Evolutionary conservation across 2,888 invertebrate species (phyloP), one percentile per base, ranked within the genome.

Genomic region (Ectropis crepuscularia): DNA sequence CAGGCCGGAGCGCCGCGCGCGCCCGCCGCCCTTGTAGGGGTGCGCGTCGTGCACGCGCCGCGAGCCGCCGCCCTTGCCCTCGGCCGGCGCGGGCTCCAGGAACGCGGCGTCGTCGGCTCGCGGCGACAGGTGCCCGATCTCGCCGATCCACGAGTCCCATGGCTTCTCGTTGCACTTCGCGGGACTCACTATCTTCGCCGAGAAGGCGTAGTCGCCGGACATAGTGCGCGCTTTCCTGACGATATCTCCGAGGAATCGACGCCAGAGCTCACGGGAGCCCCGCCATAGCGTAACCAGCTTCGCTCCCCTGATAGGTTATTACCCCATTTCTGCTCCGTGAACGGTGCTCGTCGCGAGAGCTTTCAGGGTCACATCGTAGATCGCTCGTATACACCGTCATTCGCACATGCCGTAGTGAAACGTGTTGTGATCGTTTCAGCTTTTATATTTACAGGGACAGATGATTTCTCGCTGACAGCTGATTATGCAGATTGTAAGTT

Each of bases 381-480:
- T 74, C 68, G 74, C 69, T 81, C 77, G 79, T 83, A 87, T 83
- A 87, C 86, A 83, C 85, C 89, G 87, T 87, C 83, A 86, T 86
- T 85, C 79, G 81, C 81, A 82, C 79, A 80, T 77, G 75, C 77
- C 73, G 71, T 77, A 78, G 78, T 77, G 77, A 83, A 88, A 88
- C 83, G 86, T 88, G 87, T 89, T 90, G 83, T 89, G 90, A 87
- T 90, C 84, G 88, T 89, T 87, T 92, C 85, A 89, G 86, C 87
- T 90, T 90, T 91, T 88, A 89, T 92, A 92, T 92, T 92, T 92
- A 92, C 93, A 90, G 87, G 86, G 90, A 92, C 93, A 93, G 92
- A 92, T 93, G 93, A 93, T 93, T 89, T 90, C 87, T 93, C 90
- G 90, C 88, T 93, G 93, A 93, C 93, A 93, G 92, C 93, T 93